Evolutionary conservation across 2,888 invertebrate species (phyloP).

Genomic region (Microplitis manilae): DNA sequence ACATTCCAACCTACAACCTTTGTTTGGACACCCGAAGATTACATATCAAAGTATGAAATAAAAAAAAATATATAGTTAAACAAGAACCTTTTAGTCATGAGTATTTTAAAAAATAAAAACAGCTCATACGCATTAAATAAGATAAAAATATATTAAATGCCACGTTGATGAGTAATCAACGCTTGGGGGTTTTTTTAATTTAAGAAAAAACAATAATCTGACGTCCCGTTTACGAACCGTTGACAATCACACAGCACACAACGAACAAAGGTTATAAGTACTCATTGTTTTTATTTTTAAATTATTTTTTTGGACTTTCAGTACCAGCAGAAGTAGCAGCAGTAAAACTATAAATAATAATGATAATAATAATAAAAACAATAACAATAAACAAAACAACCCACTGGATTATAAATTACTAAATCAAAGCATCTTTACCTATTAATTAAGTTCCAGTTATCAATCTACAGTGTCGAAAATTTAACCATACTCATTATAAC

Average conservation of each 20-base stretch:
- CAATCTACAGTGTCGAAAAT: constrained; percentile 59
- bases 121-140: not conserved
- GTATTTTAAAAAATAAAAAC: not conserved
- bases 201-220: constrained; percentile 26
- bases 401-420: not conserved
- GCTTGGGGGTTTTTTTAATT: not conserved
- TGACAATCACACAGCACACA: constrained; percentile 21
- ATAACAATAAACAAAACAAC: not conserved
- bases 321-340: not conserved
- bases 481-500: constrained; percentile 63
- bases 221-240: constrained; percentile 24
- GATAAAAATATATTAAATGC: constrained; percentile 2
- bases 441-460: constrained; percentile 58
- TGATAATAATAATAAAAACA: constrained; percentile 22
- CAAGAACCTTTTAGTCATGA: not conserved
- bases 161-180: constrained; percentile 6
- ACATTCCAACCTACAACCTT: not conserved
- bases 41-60: not conserved
- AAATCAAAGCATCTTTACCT: constrained; percentile 56
- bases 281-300: constrained; percentile 32
- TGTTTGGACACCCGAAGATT: not conserved
- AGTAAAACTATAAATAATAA: constrained; percentile 9
- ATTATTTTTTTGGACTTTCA: not conserved
- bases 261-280: constrained; percentile 60
- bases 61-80: not conserved